Base-by-base conservation (phyloP, 1,140 invertebrate species). In the Calephelis nemesis region DNA sequence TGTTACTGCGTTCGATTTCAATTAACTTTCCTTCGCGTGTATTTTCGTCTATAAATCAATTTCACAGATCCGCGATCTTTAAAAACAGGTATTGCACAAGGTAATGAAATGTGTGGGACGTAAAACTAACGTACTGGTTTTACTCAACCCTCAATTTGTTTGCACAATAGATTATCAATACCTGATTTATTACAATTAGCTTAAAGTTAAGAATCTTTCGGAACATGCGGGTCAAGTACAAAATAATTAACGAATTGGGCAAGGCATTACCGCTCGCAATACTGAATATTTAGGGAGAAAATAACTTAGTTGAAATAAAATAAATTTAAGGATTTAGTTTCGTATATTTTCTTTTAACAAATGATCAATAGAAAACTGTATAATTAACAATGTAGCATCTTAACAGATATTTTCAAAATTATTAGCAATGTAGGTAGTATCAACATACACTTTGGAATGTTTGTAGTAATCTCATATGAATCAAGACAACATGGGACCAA, bases 321-420 rank as follows among this genome's bases (percentile, higher is more conserved):
- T 82, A 81, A 69, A 50, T 63, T 63, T 87, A 89, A 90, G 85
- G 86, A 91, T 91, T 91, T 91, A 91, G 89, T 91, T 91, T 91
- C 87, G 75, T 91, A 91, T 91, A 91, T 91, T 91, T 91, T 91
- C 87, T 91, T 90, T 90, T 90, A 91, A 91, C 89, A 91, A 91
- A 91, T 91, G 85, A 91, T 91, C 89, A 91, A 91, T 91, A 91
- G 88, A 91, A 91, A 91, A 91, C 88, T 91, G 89, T 90, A 91
- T 90, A 91, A 91, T 91, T 91, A 91, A 91, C 89, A 91, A 91
- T 86, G 89, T 89, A 91, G 87, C 85, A 82, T 90, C 89, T 90
- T 91, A 90, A 91, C 87, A 90, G 83, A 88, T 90, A 89, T 83
- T 86, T 58, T 88, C 85, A 83, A 91, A 91, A 90, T 90, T 88